phyloP scores from a whole-genome alignment of 2,113 vertebrate species.

The Mirounga angustirostris region DNA sequence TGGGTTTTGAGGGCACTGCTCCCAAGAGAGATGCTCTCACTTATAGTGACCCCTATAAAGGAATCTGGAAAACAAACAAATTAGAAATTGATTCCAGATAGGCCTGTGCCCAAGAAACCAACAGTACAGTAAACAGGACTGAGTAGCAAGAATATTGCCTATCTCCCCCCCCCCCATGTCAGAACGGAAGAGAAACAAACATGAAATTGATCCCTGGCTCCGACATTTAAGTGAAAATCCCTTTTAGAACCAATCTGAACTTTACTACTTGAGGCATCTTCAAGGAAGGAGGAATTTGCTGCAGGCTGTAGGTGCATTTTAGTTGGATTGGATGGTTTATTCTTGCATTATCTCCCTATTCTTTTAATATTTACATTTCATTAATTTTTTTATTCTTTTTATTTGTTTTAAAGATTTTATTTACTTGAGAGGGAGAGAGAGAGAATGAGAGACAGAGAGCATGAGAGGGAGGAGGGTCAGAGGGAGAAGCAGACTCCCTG shows the following conservation, averaged over 20 bases:
- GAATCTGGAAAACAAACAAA: background rate
- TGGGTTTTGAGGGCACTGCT: background rate
- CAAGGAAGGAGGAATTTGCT: background rate
- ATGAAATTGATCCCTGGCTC: background rate
- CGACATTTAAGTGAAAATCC: background rate
- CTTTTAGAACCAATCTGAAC: background rate
- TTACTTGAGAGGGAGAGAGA: no score
- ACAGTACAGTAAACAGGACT: background rate
- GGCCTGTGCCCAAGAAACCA: background rate
- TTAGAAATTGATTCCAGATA: constrained; percentile 32
- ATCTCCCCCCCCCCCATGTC: background rate
- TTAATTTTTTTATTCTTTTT: constrained; percentile 20
- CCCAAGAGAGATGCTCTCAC: background rate
- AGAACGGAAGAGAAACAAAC: background rate
- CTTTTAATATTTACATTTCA: background rate
- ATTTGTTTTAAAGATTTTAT: background rate
- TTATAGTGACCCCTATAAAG: background rate
- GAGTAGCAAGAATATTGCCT: background rate
- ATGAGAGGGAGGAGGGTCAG: no score
- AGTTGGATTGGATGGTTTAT: background rate
- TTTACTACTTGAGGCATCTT: background rate
- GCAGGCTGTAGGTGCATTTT: background rate
- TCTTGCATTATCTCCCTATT: background rate
- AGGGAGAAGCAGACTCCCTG: no score
- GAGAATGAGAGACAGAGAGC: no score